phyloP scores from a whole-genome alignment of 37 sponge, comb jelly and placozoan genomes.

The Hexactinellida sp. region DNA sequence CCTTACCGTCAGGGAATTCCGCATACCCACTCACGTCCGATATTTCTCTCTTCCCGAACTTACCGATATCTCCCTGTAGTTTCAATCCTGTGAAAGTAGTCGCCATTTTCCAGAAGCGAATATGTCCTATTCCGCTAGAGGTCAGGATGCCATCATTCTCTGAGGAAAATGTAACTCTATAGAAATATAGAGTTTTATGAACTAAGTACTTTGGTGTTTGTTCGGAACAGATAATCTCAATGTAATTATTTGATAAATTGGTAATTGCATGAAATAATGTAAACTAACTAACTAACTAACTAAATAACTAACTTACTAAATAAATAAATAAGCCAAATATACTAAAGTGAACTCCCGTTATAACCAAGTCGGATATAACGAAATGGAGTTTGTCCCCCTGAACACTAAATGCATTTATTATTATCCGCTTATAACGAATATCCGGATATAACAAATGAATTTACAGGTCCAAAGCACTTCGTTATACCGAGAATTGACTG shows the following conservation, averaged over 20 bases:
- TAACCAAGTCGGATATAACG: not conserved
- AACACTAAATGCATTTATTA: no score
- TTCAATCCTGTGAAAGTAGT: conserved; percentile 96
- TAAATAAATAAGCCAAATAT: no score
- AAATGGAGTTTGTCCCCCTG: no score
- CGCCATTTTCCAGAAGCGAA: conserved; percentile 99
- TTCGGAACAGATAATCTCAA: not conserved
- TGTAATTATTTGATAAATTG: no score
- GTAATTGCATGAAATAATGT: no score
- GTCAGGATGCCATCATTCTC: conserved; percentile 88
- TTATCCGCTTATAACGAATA: no score
- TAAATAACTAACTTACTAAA: no score
- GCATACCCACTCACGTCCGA: conserved; percentile 86
- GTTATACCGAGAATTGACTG: no score
- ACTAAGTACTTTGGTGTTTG: conserved; percentile 19
- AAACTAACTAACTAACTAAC: no score
- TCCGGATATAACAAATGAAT: no score
- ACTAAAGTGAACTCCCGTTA: not conserved
- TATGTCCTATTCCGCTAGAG: conserved; percentile 93
- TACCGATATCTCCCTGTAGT: conserved; percentile 91
- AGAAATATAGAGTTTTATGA: no score
- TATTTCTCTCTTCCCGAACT: conserved; percentile 88
- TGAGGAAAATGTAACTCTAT: conserved; percentile 84
- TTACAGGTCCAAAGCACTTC: no score
- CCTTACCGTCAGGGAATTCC: conserved; percentile 98